Conservation (phyloP, 2,113 vertebrate species). For the Aviceda subcristata region DNA sequence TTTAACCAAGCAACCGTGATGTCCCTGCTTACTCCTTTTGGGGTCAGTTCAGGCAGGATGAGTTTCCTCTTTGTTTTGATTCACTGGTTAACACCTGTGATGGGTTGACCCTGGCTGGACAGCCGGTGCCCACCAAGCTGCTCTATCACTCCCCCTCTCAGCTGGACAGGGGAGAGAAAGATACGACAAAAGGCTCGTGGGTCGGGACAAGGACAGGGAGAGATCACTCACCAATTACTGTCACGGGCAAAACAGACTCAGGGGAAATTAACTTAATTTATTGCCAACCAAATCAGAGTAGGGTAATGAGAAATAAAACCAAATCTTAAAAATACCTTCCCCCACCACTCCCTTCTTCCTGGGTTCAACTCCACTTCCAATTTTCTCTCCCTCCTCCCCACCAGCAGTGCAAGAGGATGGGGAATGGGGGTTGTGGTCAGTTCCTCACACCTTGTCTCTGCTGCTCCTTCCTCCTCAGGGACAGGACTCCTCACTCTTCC, state of each 20-base stretch:
- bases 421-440: not conserved
- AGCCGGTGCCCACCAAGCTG: not conserved
- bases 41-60: not conserved
- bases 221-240: not conserved
- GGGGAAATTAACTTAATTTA: not conserved
- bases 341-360: not conserved
- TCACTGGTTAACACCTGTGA: not conserved
- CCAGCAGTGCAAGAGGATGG: too few relatives aligned
- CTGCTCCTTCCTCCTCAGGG: not conserved
- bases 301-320: not conserved
- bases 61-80: not conserved
- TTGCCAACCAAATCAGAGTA: not conserved
- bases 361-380: not conserved
- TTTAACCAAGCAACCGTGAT: not conserved
- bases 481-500: too few relatives aligned
- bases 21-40: not conserved
- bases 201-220: not conserved
- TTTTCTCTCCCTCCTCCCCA: not conserved
- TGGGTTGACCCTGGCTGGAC: not conserved
- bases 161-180: not conserved
- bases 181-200: too few relatives aligned
- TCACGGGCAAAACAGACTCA: not conserved
- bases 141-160: too few relatives aligned
- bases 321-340: not conserved
- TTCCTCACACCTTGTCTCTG: not conserved